Evolutionary conservation across 2,797 vertebrate species (phyloP).

Genomic region (Telmatherina bonti): DNA sequence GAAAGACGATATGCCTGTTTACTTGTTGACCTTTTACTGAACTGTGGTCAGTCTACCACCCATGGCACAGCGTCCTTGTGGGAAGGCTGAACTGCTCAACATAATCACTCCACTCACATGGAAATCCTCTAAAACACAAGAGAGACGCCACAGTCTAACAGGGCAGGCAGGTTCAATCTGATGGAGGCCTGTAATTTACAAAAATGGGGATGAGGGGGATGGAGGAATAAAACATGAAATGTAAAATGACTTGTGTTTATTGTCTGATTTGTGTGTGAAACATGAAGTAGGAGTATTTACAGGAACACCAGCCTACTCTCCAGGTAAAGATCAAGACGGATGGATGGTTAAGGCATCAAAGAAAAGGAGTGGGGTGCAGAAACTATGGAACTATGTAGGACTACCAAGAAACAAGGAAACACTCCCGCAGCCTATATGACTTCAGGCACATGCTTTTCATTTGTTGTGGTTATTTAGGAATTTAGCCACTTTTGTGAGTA

Average conservation of each 20-base stretch:
- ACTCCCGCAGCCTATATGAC: background rate
- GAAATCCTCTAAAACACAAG: constrained; percentile 62
- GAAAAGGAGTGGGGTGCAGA: constrained; percentile 2
- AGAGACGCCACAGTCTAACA: constrained; percentile 37
- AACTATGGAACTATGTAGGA: constrained; percentile 2
- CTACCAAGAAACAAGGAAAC: background rate
- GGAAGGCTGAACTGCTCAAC: constrained; percentile 41
- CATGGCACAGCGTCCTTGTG: constrained; percentile 45
- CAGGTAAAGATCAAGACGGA: constrained; percentile 53
- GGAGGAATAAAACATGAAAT: constrained; percentile 48
- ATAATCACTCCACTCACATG: constrained; percentile 60
- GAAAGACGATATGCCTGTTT: constrained; percentile 68
- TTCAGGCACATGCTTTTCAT: background rate
- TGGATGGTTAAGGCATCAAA: constrained; percentile 44
- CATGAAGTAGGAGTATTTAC: constrained; percentile 56
- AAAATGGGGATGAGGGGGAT: constrained; percentile 52
- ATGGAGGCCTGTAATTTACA: constrained; percentile 67
- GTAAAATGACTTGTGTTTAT: constrained; percentile 58
- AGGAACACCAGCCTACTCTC: constrained; percentile 35
- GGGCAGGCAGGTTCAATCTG: constrained; percentile 63
- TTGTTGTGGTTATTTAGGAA: too few species aligned
- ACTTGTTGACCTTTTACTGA: constrained; percentile 76
- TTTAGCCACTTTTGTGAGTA: too few species aligned
- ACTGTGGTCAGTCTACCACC: constrained; percentile 62
- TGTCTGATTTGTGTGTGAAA: constrained; percentile 43